Evolutionary conservation across 2,113 vertebrate species (phyloP).

Genomic region (Bungarus multicinctus): DNA sequence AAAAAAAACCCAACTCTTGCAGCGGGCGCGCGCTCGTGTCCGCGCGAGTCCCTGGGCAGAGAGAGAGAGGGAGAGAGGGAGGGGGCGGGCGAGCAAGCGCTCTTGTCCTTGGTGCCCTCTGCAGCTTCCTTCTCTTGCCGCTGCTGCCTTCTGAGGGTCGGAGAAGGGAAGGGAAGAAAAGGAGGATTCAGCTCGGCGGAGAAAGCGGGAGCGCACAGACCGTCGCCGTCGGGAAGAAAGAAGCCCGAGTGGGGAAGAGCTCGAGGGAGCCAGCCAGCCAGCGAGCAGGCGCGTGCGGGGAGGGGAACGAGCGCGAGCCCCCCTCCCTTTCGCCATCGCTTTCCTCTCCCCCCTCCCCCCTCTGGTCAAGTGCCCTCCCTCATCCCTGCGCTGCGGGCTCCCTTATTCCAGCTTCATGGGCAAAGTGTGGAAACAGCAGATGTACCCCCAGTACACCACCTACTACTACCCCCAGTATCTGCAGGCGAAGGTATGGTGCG

Average conservation of each 20-base stretch:
- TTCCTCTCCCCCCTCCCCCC: neutral
- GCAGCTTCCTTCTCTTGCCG: slow-evolving; percentile 47
- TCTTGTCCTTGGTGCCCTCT: slow-evolving; percentile 64
- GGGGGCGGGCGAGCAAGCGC: slow-evolving; percentile 25
- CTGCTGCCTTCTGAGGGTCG: slow-evolving; percentile 51
- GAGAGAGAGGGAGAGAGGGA: neutral
- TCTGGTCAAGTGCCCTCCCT: slow-evolving; percentile 60
- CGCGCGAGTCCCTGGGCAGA: neutral
- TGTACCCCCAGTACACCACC: slow-evolving; percentile 87
- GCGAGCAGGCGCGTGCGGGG: neutral
- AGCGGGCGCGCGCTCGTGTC: neutral
- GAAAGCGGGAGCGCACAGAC: slow-evolving; percentile 59
- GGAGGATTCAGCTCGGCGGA: slow-evolving; percentile 45
- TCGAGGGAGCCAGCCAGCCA: neutral
- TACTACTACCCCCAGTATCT: slow-evolving; percentile 86
- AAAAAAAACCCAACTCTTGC: slow-evolving; percentile 22
- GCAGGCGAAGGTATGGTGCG: slow-evolving; percentile 73
- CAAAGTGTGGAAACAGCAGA: slow-evolving; percentile 86
- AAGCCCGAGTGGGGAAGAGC: slow-evolving; percentile 58
- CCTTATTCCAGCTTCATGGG: slow-evolving; percentile 82
- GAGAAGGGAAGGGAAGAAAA: slow-evolving; percentile 19
- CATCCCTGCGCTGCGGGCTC: slow-evolving; percentile 69
- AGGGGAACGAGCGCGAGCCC: neutral
- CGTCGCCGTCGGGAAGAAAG: slow-evolving; percentile 47
- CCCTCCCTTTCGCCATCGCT: neutral